phyloP scores from a whole-genome alignment of 2,888 invertebrate species.

The Sesia bembeciformis region DNA sequence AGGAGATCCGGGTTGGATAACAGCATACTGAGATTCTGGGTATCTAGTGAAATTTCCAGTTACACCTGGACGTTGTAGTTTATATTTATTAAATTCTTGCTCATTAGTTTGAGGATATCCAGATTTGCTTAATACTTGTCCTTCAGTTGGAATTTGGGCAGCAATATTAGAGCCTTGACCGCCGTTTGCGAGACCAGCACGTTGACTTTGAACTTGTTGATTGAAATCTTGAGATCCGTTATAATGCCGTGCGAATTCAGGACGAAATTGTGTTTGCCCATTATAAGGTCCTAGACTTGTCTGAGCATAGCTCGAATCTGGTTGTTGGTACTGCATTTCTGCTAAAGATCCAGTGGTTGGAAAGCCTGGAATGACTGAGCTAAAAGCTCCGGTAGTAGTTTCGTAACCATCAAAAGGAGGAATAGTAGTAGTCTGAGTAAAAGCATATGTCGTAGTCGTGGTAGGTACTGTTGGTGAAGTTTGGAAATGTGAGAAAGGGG shows the following conservation, averaged over 20 bases:
- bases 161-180: too few species aligned
- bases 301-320: too few species aligned
- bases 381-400: not conserved
- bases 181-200: too few species aligned
- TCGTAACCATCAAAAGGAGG: constrained; percentile 12
- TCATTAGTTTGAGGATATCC: too few species aligned
- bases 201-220: not conserved
- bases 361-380: not conserved
- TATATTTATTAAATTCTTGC: too few species aligned
- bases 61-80: too few species aligned
- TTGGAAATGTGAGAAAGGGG: constrained; percentile 9
- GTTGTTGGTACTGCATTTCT: not conserved
- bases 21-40: too few species aligned
- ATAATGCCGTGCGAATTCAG: not conserved
- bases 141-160: too few species aligned
- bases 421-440: constrained; percentile 34
- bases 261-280: not conserved
- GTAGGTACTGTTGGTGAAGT: constrained; percentile 12
- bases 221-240: not conserved
- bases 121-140: too few species aligned
- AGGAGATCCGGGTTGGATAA: too few species aligned
- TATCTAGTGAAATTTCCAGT: too few species aligned
- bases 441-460: constrained; percentile 34
- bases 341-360: not conserved
- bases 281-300: too few species aligned